A percentile compares a stretch with the other conserved stretches of the same genome.
Conservation (phyloP, 1,140 invertebrate genomes). For the Battus philenor region DNA sequence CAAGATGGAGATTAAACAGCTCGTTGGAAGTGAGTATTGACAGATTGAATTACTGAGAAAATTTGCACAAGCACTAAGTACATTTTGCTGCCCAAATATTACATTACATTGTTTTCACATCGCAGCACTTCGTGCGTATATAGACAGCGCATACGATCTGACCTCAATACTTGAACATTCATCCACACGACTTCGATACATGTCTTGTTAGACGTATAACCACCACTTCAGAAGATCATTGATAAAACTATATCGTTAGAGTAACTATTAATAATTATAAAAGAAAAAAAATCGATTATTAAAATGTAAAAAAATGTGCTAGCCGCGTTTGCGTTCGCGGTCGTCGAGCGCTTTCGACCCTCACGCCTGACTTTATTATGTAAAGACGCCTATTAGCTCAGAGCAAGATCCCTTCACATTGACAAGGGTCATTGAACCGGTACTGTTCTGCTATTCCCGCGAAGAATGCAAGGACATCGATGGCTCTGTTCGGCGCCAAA, state of each 20-base stretch:
- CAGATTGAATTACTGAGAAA: conserved; percentile 17
- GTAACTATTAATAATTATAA: too few species aligned
- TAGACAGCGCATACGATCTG: conserved; percentile 50
- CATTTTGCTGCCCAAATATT: conserved; percentile 47
- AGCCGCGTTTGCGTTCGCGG: conserved; percentile 10
- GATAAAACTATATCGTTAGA: background rate
- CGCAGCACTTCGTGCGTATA: conserved; percentile 42
- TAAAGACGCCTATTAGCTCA: conserved; percentile 41
- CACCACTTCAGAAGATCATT: conserved; percentile 18
- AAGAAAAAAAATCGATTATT: background rate
- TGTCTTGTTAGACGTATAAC: conserved; percentile 41
- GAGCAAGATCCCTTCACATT: conserved; percentile 51
- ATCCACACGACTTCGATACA: conserved; percentile 45
- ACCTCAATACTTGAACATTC: conserved; percentile 60
- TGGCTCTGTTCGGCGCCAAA: conserved; percentile 22
- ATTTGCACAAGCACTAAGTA: conserved; percentile 25
- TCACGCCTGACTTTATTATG: conserved; percentile 40
- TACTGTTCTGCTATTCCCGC: conserved; percentile 42
- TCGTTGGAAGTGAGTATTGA: conserved; percentile 1
- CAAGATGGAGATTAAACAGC: conserved; percentile 6
- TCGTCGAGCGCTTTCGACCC: conserved; percentile 35
- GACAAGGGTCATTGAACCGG: conserved; percentile 56
- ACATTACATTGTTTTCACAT: conserved; percentile 46
- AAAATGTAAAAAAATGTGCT: conserved; percentile 6
- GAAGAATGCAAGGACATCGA: conserved; percentile 60